These are phyloP conservation scores for Leucophenga montana DNA, from an alignment of 2,888 invertebrate species.

Conservation along the genomic window DNA sequence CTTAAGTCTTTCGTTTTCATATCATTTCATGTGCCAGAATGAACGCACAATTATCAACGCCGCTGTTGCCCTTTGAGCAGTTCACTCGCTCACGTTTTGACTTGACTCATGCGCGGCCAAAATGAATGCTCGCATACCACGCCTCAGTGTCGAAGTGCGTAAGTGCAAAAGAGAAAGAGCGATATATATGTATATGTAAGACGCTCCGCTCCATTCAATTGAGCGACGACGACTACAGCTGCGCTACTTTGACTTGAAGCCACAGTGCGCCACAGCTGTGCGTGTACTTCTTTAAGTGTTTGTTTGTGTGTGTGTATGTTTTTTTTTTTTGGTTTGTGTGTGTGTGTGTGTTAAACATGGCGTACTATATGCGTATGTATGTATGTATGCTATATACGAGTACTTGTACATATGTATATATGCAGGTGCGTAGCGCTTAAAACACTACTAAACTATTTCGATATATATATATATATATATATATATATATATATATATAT, in stretches of 20 bases:
- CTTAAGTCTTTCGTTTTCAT: slow-evolving; percentile 60
- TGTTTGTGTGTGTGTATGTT: slow-evolving; percentile 26
- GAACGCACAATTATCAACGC: slow-evolving; percentile 45
- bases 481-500: too few species aligned
- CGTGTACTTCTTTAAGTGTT: slow-evolving; percentile 30
- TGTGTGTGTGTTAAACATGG: slow-evolving; percentile 54
- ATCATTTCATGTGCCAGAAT: slow-evolving; percentile 42
- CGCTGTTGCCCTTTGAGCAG: slow-evolving; percentile 45
- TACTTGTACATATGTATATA: too few species aligned
- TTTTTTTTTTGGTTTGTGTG: slow-evolving; percentile 25
- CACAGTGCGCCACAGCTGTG: slow-evolving; percentile 25
- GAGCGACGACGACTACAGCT: too few species aligned
- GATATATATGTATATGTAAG: too few species aligned
- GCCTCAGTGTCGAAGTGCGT: slow-evolving; percentile 48
- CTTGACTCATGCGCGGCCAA: slow-evolving; percentile 24
- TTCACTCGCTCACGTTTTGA: slow-evolving; percentile 24
- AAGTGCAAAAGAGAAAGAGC: slow-evolving; percentile 19
- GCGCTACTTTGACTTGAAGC: slow-evolving; percentile 16
- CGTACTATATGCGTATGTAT: slow-evolving; percentile 33
- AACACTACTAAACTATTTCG: background rate
- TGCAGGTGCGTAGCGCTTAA: background rate
- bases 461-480: background rate
- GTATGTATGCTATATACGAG: too few species aligned
- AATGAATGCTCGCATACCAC: slow-evolving; percentile 61
- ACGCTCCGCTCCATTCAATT: slow-evolving; percentile 1